phyloP scores from a whole-genome alignment of 2,888 invertebrate genomes.

The Himalopsyche kuldschensis region DNA sequence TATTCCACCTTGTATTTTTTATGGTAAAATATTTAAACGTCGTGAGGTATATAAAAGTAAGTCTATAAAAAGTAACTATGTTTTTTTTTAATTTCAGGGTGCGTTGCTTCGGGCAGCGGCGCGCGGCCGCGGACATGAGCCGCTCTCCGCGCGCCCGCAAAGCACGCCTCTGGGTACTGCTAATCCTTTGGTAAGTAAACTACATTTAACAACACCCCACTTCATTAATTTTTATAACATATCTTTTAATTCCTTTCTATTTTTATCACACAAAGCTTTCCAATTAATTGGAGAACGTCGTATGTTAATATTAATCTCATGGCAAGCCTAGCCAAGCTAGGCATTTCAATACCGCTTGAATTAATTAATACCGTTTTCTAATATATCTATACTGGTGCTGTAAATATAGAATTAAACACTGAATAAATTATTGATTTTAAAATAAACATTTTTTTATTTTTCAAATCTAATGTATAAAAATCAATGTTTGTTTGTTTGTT shows the following conservation, averaged over 20 bases:
- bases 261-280: neutral
- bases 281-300: neutral
- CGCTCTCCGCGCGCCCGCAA: constrained; percentile 39
- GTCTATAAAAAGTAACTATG: too few species aligned
- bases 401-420: too few species aligned
- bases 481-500: too few species aligned
- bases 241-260: neutral
- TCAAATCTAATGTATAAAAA: too few species aligned
- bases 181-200: constrained; percentile 32
- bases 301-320: neutral
- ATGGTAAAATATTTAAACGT: too few species aligned
- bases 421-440: too few species aligned
- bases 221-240: neutral
- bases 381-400: too few species aligned
- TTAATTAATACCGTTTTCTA: too few species aligned
- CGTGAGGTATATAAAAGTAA: too few species aligned
- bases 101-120: constrained; percentile 27
- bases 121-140: constrained; percentile 39
- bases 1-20: too few species aligned
- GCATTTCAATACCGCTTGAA: too few species aligned
- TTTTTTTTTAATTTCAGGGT: constrained; percentile 16
- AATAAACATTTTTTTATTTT: too few species aligned
- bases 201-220: neutral
- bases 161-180: constrained; percentile 31
- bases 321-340: neutral